Evolutionary conservation across 2,888 invertebrate genomes (phyloP).

Genomic region (Pristionchus exspectatus): DNA sequence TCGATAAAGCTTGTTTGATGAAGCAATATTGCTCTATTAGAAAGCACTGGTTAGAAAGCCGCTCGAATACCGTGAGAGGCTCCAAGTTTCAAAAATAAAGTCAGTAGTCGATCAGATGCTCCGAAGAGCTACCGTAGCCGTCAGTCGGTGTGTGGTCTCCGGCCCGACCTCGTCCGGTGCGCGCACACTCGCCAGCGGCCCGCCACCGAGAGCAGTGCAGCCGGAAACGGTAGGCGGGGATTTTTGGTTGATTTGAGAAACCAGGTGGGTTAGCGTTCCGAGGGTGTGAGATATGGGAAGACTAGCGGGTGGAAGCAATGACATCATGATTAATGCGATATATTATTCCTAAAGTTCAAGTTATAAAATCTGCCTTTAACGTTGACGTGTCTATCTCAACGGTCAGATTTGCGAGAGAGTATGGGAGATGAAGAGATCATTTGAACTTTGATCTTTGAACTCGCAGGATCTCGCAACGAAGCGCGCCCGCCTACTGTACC

Average conservation of each 20-base stretch:
- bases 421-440: too few species aligned
- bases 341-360: too few species aligned
- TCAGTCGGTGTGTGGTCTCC: constrained; percentile 4
- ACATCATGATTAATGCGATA: too few species aligned
- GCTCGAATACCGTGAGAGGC: background rate
- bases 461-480: constrained; percentile 48
- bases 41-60: background rate
- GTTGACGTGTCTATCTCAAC: too few species aligned
- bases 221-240: background rate
- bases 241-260: background rate
- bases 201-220: background rate
- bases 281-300: too few species aligned
- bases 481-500: constrained; percentile 55
- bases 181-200: constrained; percentile 18
- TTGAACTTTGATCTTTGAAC: too few species aligned
- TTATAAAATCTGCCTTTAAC: too few species aligned
- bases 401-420: too few species aligned
- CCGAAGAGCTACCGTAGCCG: constrained; percentile 42
- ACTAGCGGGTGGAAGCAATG: too few species aligned
- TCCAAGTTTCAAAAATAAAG: background rate
- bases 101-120: constrained; percentile 28
- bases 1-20: constrained; percentile 32
- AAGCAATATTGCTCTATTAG: background rate
- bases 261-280: background rate
- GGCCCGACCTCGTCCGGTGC: background rate